Evolutionary conservation across 2,888 invertebrate genomes (phyloP).

Genomic region (Chalcis sispes): DNA sequence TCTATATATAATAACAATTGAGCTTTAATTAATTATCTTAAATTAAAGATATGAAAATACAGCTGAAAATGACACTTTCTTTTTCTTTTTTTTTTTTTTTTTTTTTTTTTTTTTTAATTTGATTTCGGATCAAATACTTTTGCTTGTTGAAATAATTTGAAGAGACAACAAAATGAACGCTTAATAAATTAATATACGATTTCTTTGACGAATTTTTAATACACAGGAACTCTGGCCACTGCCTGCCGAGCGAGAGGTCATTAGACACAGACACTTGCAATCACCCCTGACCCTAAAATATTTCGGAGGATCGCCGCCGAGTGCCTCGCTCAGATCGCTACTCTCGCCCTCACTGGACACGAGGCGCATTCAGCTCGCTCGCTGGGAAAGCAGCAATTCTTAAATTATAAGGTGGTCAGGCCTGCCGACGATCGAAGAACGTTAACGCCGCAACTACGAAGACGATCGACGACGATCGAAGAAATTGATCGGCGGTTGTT

Average conservation of each 20-base stretch:
- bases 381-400: slow-evolving; percentile 72
- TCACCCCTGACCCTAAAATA: slow-evolving; percentile 80
- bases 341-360: slow-evolving; percentile 79
- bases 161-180: background rate
- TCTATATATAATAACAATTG: no score
- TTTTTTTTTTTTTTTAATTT: no score
- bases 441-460: no score
- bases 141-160: background rate
- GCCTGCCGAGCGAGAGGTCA: slow-evolving; percentile 83
- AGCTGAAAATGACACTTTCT: no score
- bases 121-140: no score
- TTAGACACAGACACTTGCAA: slow-evolving; percentile 82
- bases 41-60: no score
- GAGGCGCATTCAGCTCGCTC: slow-evolving; percentile 75
- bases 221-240: slow-evolving; percentile 79
- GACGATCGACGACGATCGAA: no score
- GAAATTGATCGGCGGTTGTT: no score
- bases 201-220: slow-evolving; percentile 50
- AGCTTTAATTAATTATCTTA: no score
- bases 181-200: background rate
- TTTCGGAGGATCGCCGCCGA: slow-evolving; percentile 77
- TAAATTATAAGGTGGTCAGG: slow-evolving; percentile 33
- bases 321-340: slow-evolving; percentile 79
- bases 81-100: no score
- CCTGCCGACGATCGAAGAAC: background rate